phyloP scores from a whole-genome alignment of 2,797 vertebrate species.

The Pyrocephalus nanus region DNA sequence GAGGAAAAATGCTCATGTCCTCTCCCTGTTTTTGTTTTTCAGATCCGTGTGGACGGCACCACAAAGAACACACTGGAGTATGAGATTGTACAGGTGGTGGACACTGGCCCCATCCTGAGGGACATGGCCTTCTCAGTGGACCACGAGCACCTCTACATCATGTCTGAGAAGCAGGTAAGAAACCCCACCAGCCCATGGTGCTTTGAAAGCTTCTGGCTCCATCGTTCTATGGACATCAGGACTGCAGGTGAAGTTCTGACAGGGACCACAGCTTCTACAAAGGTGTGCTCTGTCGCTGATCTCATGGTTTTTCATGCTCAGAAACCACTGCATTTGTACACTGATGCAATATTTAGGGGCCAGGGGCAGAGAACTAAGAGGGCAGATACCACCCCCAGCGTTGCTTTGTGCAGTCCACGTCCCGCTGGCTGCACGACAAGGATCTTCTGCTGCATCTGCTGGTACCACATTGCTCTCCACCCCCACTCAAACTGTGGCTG shows the following conservation, averaged over 20 bases:
- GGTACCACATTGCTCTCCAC: background rate
- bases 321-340: background rate
- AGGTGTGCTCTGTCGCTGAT: accelerated
- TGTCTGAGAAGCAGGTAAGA: slow-evolving; percentile 95
- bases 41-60: slow-evolving; percentile 94
- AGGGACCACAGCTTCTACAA: background rate
- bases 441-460: background rate
- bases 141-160: slow-evolving; percentile 92
- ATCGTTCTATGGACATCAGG: accelerated
- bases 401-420: background rate
- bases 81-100: slow-evolving; percentile 92
- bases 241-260: background rate
- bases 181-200: accelerated
- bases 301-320: background rate
- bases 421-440: background rate
- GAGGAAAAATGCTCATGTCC: background rate
- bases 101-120: slow-evolving; percentile 86
- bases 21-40: background rate
- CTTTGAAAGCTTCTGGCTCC: background rate
- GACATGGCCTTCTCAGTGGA: slow-evolving; percentile 97
- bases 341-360: background rate
- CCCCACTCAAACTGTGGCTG: background rate
- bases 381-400: background rate
- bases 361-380: background rate
- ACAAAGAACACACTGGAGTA: slow-evolving; percentile 87